Base-by-base conservation (phyloP, 2,888 invertebrate genomes). In the Sthenelais limicola region DNA sequence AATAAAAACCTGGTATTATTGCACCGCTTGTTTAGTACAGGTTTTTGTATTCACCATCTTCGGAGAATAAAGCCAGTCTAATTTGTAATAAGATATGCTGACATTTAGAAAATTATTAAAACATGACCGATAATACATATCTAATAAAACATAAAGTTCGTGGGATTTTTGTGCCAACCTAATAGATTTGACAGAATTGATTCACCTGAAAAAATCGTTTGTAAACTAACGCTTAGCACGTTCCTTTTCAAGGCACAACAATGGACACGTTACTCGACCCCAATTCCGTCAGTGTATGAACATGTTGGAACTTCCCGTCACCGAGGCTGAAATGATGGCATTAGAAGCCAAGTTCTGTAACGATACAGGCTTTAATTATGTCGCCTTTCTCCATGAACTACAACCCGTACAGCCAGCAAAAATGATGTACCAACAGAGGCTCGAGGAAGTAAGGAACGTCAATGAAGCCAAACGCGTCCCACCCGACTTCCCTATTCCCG, bases 261-360 rank as follows among this genome's bases (percentile, higher is more conserved):
- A 85, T 78, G 86, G 86, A 47, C 86, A 87, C 76, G 83, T 88
- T 47, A 87, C 86, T 0, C 77, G 81, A 18, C 71, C 79, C 3
- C 86, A 88, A 80, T 88, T 88, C 81, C 82, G 85, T 7, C 87
- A 87, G 73, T 83, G 83, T 68, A 79, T 88, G 76, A 85, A 83
- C 4, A 86, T 86, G 80, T 73, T 87, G 32, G 84, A 86, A 52
- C 79, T 88, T 18, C 81, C 82, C 52, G 76, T 82, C 54, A 81
- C 80, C 15, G 84, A 84, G 68, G 80, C 79, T 12, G 87, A 87
- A 75, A 83, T 86, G 83, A 78, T 79, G 26, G 83, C 86, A 12
- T 76, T 88, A 4, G 86, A 87, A 73, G 85, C 86, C 3, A 82
- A 82, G 54, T 87, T 84, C 80, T 83, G 84, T 74, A 84, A 87